Evolutionary conservation across 1,140 invertebrate species (phyloP).

Genomic region (Chironomus striatipennis): DNA sequence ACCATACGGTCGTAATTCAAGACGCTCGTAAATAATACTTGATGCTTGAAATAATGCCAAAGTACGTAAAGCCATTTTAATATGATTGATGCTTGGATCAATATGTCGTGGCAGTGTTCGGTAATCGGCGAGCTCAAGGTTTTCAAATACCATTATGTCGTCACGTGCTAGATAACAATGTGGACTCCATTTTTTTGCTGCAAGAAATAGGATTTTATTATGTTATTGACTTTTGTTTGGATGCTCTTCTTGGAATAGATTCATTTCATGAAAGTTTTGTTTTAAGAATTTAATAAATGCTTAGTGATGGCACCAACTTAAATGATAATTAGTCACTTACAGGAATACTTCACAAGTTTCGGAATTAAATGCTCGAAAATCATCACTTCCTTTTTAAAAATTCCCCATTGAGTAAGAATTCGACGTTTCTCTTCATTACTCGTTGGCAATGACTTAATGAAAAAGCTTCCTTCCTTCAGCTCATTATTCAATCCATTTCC

Average conservation of each 20-base stretch:
- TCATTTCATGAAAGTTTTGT: no score
- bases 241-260: no score
- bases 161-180: constrained; percentile 37
- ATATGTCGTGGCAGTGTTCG: constrained; percentile 32
- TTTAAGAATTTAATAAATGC: no score
- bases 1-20: constrained; percentile 25
- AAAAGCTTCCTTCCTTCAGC: constrained; percentile 9
- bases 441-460: background rate
- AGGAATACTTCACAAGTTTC: background rate
- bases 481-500: background rate
- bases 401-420: background rate
- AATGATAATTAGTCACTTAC: background rate
- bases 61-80: constrained; percentile 35
- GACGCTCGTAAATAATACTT: constrained; percentile 36
- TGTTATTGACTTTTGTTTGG: background rate
- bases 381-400: background rate
- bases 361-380: background rate
- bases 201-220: constrained; percentile 16
- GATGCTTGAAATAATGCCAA: constrained; percentile 41
- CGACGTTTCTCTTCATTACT: background rate
- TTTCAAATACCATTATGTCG: constrained; percentile 41
- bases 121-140: constrained; percentile 37
- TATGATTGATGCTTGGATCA: constrained; percentile 32
- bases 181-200: constrained; percentile 34
- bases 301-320: background rate